Evolutionary conservation across 1,140 invertebrate genomes (phyloP).

Genomic region (Aphelenchoides besseyi): DNA sequence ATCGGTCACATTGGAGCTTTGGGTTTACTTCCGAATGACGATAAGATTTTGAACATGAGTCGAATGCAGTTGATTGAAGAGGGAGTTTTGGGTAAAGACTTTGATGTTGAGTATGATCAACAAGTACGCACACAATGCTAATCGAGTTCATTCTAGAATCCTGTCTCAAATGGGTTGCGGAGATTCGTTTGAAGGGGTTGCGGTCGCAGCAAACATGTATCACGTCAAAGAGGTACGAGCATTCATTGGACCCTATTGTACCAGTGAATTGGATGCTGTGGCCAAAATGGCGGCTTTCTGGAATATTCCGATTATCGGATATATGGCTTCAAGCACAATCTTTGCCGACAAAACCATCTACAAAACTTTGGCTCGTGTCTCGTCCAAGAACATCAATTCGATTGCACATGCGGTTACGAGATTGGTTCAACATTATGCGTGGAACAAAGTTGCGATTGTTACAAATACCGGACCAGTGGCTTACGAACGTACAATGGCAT

Average conservation of each 20-base stretch:
- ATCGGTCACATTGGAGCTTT: slow-evolving; percentile 52
- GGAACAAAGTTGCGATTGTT: slow-evolving; percentile 50
- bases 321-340: slow-evolving; percentile 53
- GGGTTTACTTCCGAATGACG: slow-evolving; percentile 52
- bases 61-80: slow-evolving; percentile 50
- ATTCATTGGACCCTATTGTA: slow-evolving; percentile 57
- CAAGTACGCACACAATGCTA: not conserved
- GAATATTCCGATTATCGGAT: slow-evolving; percentile 61
- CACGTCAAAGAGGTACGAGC: slow-evolving; percentile 51
- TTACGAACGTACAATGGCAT: slow-evolving; percentile 50
- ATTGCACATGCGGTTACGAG: slow-evolving; percentile 43
- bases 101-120: slow-evolving; percentile 52
- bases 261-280: slow-evolving; percentile 55
- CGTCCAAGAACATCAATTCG: slow-evolving; percentile 58
- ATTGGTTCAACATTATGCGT: slow-evolving; percentile 53
- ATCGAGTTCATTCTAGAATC: slow-evolving; percentile 42
- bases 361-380: slow-evolving; percentile 58
- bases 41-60: slow-evolving; percentile 49
- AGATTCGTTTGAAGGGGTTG: slow-evolving; percentile 57
- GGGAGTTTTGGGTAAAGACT: slow-evolving; percentile 50
- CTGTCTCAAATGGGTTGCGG: slow-evolving; percentile 49
- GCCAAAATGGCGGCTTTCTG: slow-evolving; percentile 60
- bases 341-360: slow-evolving; percentile 55
- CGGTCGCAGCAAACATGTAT: slow-evolving; percentile 59
- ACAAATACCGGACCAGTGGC: slow-evolving; percentile 53